Conservation (phyloP, 2,888 invertebrate species). For the Oconnorella tubifera region DNA sequence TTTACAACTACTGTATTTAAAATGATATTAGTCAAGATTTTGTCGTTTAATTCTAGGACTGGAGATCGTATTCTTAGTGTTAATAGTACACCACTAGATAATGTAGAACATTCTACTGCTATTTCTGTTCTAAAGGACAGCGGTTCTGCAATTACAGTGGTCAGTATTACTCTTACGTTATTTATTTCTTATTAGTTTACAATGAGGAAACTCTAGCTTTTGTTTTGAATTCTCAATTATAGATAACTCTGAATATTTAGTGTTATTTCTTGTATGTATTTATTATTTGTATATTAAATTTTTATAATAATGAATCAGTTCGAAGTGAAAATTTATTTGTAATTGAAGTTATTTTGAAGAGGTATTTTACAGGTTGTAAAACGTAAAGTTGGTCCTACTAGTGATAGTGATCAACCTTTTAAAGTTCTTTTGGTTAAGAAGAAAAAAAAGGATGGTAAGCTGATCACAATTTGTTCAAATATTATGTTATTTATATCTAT, state of each 20-base stretch:
- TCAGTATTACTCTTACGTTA: constrained; percentile 40
- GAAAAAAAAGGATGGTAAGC: constrained; percentile 90
- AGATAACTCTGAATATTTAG: too few species aligned
- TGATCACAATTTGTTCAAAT: too few species aligned
- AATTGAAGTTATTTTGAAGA: not conserved
- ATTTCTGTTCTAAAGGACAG: constrained; percentile 58
- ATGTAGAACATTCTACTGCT: constrained; percentile 77
- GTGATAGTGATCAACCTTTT: constrained; percentile 62
- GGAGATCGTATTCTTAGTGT: constrained; percentile 96
- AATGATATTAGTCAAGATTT: too few species aligned
- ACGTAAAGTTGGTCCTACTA: constrained; percentile 67
- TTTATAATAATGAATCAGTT: too few species aligned
- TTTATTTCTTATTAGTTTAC: too few species aligned
- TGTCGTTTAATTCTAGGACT: constrained; percentile 80
- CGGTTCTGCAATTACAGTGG: constrained; percentile 50
- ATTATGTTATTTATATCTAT: too few species aligned
- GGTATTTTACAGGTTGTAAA: constrained; percentile 66
- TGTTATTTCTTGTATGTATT: too few species aligned
- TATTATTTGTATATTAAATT: too few species aligned
- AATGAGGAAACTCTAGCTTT: too few species aligned
- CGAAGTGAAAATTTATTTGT: too few species aligned
- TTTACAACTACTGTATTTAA: too few species aligned
- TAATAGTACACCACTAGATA: constrained; percentile 91
- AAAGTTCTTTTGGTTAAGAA: constrained; percentile 85
- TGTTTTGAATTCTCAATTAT: too few species aligned